Percentiles rank a stretch among this genome's conserved stretches.
phyloP scores from a whole-genome alignment of 2,113 vertebrate genomes.

The Microtus pennsylvanicus region DNA sequence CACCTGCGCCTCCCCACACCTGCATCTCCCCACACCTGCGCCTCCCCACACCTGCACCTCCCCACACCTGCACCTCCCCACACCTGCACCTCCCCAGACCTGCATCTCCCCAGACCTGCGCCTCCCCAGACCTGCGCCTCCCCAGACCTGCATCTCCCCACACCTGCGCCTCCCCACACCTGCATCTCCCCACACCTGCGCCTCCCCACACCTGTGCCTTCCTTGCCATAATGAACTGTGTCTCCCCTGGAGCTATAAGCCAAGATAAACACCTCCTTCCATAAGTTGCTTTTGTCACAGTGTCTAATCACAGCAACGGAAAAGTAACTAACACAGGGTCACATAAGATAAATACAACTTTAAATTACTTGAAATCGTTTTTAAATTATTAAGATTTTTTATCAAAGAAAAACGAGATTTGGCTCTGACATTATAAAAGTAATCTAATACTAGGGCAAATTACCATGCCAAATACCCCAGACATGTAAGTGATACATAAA shows the following conservation, averaged over 20 bases:
- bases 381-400: not conserved
- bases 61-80: no score
- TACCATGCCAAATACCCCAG: not conserved
- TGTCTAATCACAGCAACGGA: not conserved
- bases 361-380: not conserved
- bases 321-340: not conserved
- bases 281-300: not conserved
- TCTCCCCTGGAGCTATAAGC: not conserved
- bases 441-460: not conserved
- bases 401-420: not conserved
- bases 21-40: no score
- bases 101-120: fast-evolving
- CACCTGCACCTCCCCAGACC: no score
- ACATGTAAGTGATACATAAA: not conserved
- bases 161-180: not conserved
- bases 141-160: not conserved
- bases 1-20: no score
- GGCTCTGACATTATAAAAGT: not conserved
- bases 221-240: not conserved
- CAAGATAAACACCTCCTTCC: not conserved
- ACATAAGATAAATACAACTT: not conserved
- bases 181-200: fast-evolving
- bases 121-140: fast-evolving
- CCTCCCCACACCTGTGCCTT: not conserved
- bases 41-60: no score